Conservation (phyloP, 2,113 vertebrate genomes). For the Thamnaconus septentrionalis region DNA sequence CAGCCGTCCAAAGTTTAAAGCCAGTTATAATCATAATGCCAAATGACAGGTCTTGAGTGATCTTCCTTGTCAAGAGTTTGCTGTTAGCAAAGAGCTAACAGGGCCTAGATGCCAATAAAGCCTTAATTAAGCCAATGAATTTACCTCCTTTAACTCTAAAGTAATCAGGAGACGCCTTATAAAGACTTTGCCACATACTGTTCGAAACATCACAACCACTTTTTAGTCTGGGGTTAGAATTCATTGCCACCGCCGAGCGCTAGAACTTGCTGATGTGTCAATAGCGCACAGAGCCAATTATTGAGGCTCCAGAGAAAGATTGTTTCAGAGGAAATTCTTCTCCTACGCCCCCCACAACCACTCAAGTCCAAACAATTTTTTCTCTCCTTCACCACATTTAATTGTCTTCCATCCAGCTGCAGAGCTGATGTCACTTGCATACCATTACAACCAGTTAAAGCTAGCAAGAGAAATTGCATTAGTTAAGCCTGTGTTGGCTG, state of each 20-base stretch:
- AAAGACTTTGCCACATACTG: slow-evolving; percentile 38
- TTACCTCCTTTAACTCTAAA: slow-evolving; percentile 48
- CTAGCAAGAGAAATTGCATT: slow-evolving; percentile 38
- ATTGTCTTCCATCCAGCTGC: slow-evolving; percentile 70
- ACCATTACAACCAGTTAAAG: slow-evolving; percentile 59
- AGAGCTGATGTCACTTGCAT: slow-evolving; percentile 68
- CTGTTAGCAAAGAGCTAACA: too few relatives aligned
- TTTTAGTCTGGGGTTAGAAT: slow-evolving; percentile 42
- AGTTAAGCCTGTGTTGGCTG: slow-evolving; percentile 27
- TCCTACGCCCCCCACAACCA: too few relatives aligned
- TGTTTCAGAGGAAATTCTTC: slow-evolving; percentile 60
- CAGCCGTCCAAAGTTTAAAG: too few relatives aligned
- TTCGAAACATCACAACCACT: slow-evolving; percentile 42
- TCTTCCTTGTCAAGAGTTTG: too few relatives aligned
- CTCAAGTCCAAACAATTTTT: not conserved
- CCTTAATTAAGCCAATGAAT: slow-evolving; percentile 55
- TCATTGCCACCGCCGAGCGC: slow-evolving; percentile 36
- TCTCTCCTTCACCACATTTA: slow-evolving; percentile 45
- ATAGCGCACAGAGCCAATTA: slow-evolving; percentile 12
- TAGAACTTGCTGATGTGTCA: slow-evolving; percentile 64
- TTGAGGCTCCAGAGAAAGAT: slow-evolving; percentile 49
- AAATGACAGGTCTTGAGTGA: too few relatives aligned
- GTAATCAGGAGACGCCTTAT: slow-evolving; percentile 51
- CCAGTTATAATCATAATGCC: too few relatives aligned
- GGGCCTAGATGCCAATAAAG: slow-evolving; percentile 32